Conservation (phyloP, 2,888 invertebrate genomes). For the Sussaba pulchella region DNA sequence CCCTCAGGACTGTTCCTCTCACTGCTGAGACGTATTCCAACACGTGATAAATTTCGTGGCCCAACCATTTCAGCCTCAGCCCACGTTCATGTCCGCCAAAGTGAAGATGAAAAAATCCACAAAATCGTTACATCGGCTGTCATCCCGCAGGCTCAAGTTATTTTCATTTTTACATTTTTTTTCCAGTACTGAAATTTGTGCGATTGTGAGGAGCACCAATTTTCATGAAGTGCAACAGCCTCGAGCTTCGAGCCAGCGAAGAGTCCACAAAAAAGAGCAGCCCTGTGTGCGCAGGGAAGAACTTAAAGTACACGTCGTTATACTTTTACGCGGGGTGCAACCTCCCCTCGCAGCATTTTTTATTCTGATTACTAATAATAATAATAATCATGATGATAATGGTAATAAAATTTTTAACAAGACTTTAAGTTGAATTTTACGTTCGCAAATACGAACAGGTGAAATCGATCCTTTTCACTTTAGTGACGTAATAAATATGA, state of each 20-base stretch:
- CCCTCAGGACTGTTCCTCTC: neutral
- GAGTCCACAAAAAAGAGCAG: slow-evolving; percentile 13
- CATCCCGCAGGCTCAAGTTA: neutral
- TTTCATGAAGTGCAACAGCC: slow-evolving; percentile 22
- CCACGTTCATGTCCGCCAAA: neutral
- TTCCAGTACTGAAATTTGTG: slow-evolving; percentile 18
- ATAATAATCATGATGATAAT: neutral
- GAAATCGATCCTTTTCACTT: neutral
- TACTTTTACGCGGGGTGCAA: neutral
- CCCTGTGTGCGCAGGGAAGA: slow-evolving; percentile 3
- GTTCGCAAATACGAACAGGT: neutral
- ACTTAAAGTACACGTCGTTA: slow-evolving; percentile 1
- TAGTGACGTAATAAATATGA: neutral
- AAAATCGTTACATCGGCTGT: neutral
- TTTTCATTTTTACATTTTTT: slow-evolving; percentile 3
- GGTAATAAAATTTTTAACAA: neutral
- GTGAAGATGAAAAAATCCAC: neutral
- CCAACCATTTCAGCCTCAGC: neutral
- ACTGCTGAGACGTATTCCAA: slow-evolving; percentile 1
- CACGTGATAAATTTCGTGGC: neutral
- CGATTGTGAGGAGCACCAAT: slow-evolving; percentile 18
- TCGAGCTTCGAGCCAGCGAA: slow-evolving; percentile 18
- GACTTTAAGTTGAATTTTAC: neutral
- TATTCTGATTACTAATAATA: neutral
- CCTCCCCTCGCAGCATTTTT: slow-evolving; percentile 8